Base-by-base conservation (phyloP, 2,797 vertebrate species). In the Brotula barbata region DNA sequence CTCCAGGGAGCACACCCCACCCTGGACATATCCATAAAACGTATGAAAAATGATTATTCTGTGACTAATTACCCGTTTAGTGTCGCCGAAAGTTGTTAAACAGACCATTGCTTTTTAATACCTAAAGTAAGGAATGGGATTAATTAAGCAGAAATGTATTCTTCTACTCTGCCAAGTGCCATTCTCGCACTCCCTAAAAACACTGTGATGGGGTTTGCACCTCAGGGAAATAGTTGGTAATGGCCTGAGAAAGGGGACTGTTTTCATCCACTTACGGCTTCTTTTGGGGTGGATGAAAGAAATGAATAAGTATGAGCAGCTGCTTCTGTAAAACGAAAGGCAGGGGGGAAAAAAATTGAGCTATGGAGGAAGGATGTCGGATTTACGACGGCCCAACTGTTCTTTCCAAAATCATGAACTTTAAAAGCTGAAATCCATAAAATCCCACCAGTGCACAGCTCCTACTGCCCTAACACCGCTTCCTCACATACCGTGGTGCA, bases 61-160 rank as follows among this genome's bases (percentile, higher is more conserved):
- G 82, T 90, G 89, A 92, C 90, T 92, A 93, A 93, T 92, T 92
- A 87, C 82, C 89, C 89, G 72, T 92, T 91, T 89, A 91, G 90
- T 90, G 88, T 89, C 78, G 67, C 84, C 41, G 83, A 90, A 91
- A 91, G 90, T 90, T 90, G 89, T 92, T 91, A 92, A 92, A 92
- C 89, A 91, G 86, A 89, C 88, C 90, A 89, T 91, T 93, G 89
- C 73, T 82, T 92, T 93, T 93, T 89, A 92, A 92, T 90, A 90
- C 83, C 85, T 87, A 85, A 90, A 91, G 88, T 87, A 89, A 90
- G 89, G 83, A 90, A 87, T 83, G 84, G 77, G 85, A 89, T 90
- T 92, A 91, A 92, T 92, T 90, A 92, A 88, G 85, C 89, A 90
- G 85, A 90, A 90, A 91, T 88, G 86, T 90, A 92, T 90, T 90